Evolutionary conservation across 2,888 invertebrate genomes (phyloP).

Genomic region (Pyrrhosoma nymphula): DNA sequence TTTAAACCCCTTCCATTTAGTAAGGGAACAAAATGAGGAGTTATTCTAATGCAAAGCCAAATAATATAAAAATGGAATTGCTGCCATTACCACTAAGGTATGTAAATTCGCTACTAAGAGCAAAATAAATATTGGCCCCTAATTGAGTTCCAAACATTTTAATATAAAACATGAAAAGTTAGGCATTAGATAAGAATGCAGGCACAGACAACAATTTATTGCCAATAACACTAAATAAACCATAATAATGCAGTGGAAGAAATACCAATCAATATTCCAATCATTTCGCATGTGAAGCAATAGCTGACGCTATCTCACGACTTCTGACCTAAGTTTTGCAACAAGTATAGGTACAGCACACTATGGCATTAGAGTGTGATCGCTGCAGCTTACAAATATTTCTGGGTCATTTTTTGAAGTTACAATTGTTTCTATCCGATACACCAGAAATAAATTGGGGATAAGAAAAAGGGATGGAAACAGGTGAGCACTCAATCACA

Average conservation of each 20-base stretch:
- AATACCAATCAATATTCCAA: background rate
- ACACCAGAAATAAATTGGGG: background rate
- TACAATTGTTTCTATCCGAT: background rate
- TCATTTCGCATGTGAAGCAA: slow-evolving; percentile 24
- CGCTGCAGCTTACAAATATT: background rate
- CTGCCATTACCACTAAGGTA: too few species aligned
- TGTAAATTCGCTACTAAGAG: too few species aligned
- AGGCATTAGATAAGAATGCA: too few species aligned
- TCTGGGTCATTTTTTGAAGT: background rate
- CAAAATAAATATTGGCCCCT: too few species aligned
- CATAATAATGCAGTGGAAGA: background rate
- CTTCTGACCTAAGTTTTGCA: slow-evolving; percentile 46
- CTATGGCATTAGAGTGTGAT: background rate
- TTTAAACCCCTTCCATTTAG: background rate
- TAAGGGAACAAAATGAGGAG: background rate
- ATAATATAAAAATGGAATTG: too few species aligned
- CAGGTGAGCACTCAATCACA: background rate
- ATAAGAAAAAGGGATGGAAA: background rate
- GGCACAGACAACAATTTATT: too few species aligned
- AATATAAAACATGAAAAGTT: too few species aligned
- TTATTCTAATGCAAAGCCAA: background rate
- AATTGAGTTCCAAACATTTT: too few species aligned
- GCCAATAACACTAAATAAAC: background rate
- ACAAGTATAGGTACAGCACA: background rate
- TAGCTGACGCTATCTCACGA: slow-evolving; percentile 44